phyloP scores from a whole-genome alignment of 1,140 invertebrate species.

The Zaprionus taronus region DNA sequence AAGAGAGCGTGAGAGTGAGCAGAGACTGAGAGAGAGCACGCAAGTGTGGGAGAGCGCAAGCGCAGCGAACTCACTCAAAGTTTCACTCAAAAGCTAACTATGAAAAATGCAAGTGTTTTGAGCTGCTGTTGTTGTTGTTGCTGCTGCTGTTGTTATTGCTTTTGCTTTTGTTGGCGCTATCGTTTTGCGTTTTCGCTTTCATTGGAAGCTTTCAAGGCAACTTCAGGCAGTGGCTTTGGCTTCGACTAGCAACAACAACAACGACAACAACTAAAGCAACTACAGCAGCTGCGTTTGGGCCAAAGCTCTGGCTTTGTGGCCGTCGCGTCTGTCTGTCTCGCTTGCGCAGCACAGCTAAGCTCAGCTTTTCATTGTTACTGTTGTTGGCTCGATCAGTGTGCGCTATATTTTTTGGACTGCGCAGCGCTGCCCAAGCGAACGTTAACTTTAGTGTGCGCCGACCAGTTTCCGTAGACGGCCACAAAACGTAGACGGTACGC shows the following conservation, averaged over 20 bases:
- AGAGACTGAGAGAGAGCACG: not conserved
- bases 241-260: conserved; percentile 48
- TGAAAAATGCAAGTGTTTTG: conserved; percentile 77
- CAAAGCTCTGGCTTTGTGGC: conserved; percentile 55
- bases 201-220: conserved; percentile 76
- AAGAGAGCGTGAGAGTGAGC: not conserved
- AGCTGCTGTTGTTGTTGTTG: conserved; percentile 23
- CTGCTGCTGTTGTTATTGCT: conserved; percentile 10
- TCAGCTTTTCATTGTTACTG: conserved; percentile 54
- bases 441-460: conserved; percentile 84
- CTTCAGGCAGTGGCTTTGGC: conserved; percentile 57
- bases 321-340: conserved; percentile 38
- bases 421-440: conserved; percentile 72
- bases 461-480: conserved; percentile 84
- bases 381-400: conserved; percentile 46
- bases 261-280: conserved; percentile 15
- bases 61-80: conserved; percentile 27
- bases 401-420: conserved; percentile 70
- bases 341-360: conserved; percentile 32
- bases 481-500: conserved; percentile 62
- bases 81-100: conserved; percentile 60
- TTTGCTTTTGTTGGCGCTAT: conserved; percentile 29
- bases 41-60: not conserved
- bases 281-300: conserved; percentile 46
- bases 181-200: conserved; percentile 65